Base-by-base conservation (phyloP, 1,140 invertebrate genomes). In the Papilio dardanus region DNA sequence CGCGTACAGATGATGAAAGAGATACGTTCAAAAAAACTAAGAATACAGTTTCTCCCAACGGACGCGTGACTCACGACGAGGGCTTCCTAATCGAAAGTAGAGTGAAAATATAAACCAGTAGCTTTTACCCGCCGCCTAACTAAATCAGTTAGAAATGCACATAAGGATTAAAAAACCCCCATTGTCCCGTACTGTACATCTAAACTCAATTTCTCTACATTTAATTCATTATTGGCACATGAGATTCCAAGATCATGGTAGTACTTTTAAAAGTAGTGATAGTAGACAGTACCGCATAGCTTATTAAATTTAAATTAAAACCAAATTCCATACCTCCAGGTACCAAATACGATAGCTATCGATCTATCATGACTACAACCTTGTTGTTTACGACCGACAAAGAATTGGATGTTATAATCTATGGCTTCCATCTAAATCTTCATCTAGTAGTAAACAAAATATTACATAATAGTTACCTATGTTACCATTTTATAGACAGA, bases 1-100 rank as follows among this genome's bases (percentile, higher is more conserved):
- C 33, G 33, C 24, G 67, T 24, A 69, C 33, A 31, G 19, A 69
- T 35, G 67, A 37, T 35, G 31, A 69, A 40, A 69, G 67, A 69
- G 67, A 37, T 37, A n/a, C 67, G 67, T 69, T 68, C 24, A 69
- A 69, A 69, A 67, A 69, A 69, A 69, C 67, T 69, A 40, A 69
- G 67, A 69, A 69, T 40, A 69, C 67, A 69, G 67, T 37, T 69
- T 33, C 19, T 62, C 67, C n/a, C 33, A 69, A 24, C 67, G 6
- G 33, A 69, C 31, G 67, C 67, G 67, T 69, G 67, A 69, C 67
- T 69, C 67, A 69, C n/a, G 31, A 37, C 19, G 35, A 37, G 67
- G 33, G 19, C 67, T 69, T 62, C 54, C 67, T 69, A 33, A 37
- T 42, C 31, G 33, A 21, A 21, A 68, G 66, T 35, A 24, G 7